Conservation (phyloP, 2,113 vertebrate species). For the Centropus bengalensis region DNA sequence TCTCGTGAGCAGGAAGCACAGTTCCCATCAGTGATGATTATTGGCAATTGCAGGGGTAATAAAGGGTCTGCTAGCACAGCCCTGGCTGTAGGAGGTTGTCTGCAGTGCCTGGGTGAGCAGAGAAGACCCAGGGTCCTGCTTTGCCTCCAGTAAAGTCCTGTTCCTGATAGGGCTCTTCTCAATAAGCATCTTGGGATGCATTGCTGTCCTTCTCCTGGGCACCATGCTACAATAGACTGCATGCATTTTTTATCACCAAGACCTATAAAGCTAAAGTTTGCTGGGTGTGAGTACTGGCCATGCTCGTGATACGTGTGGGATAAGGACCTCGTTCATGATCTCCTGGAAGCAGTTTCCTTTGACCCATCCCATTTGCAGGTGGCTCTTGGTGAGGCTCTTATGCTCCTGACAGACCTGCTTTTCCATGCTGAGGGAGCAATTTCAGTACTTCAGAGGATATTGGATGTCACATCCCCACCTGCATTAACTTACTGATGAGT, state of each 20-base stretch:
- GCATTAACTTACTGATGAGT: too few relatives aligned
- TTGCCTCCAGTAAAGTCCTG: neutral
- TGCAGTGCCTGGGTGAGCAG: neutral
- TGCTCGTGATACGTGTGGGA: neutral
- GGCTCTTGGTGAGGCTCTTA: neutral
- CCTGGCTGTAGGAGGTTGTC: neutral
- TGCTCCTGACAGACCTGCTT: neutral
- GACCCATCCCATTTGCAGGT: neutral
- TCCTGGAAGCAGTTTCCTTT: neutral
- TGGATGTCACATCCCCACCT: neutral
- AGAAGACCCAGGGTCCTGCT: neutral
- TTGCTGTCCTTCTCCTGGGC: neutral
- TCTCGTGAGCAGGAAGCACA: neutral
- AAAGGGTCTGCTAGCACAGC: neutral
- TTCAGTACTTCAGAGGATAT: neutral
- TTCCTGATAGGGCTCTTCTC: neutral
- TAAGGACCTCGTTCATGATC: accelerated
- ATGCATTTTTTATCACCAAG: neutral
- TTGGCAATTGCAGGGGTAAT: neutral
- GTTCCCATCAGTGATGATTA: neutral
- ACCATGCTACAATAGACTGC: neutral
- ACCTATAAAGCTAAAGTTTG: neutral
- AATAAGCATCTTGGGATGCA: neutral
- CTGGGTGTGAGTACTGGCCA: neutral
- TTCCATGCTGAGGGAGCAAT: neutral